Evolutionary conservation across 30 jellyfish, hydroid and myxozoan genomes (phyloP).

Genomic region (Chironex yamaguchii): DNA sequence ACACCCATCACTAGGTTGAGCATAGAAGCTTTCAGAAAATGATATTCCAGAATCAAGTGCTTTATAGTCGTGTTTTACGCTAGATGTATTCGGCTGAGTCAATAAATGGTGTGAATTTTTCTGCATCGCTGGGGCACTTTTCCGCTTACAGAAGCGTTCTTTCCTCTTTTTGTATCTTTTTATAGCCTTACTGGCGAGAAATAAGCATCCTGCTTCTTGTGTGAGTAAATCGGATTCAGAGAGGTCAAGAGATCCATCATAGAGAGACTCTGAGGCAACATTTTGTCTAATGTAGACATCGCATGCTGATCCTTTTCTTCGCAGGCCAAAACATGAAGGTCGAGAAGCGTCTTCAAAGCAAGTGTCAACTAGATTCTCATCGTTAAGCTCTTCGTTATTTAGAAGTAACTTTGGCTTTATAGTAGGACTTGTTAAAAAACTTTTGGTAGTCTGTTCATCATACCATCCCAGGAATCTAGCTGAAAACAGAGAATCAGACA

Average conservation of each 20-base stretch:
- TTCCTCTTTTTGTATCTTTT: background rate
- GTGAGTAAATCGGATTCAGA: background rate
- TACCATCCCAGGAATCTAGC: background rate
- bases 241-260: background rate
- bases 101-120: background rate
- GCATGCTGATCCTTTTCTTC: background rate
- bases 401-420: background rate
- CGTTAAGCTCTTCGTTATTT: background rate
- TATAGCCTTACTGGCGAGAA: background rate
- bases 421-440: background rate
- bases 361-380: background rate
- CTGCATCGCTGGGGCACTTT: background rate
- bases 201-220: background rate
- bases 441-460: background rate
- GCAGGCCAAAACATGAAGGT: background rate
- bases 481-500: background rate
- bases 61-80: background rate
- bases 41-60: background rate
- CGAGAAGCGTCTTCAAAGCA: background rate
- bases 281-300: background rate
- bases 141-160: background rate
- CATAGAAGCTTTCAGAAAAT: background rate
- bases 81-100: background rate
- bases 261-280: background rate
- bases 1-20: background rate